A percentile compares a stretch with the other conserved stretches of the same genome.
phyloP scores from a whole-genome alignment of 2,113 vertebrate genomes.

The Pseudorhombus dupliciocellatus region DNA sequence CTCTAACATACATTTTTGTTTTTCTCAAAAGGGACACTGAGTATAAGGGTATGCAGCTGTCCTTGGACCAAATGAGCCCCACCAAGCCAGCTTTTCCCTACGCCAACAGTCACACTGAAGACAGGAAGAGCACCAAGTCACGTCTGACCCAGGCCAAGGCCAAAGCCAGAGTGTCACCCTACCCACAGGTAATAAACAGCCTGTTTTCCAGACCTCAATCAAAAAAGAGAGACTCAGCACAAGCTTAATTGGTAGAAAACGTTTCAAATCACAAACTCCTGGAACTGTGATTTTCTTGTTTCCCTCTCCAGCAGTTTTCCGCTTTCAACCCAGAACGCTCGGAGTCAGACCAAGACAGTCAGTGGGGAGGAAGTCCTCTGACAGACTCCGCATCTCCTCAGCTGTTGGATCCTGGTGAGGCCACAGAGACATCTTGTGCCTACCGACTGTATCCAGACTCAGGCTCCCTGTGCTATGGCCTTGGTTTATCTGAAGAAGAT shows the following conservation, averaged over 20 bases:
- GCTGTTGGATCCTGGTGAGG: constrained; percentile 88
- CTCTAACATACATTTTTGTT: constrained; percentile 34
- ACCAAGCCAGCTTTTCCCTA: constrained; percentile 93
- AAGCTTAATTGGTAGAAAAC: neutral
- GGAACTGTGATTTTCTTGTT: constrained; percentile 19
- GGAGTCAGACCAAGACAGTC: constrained; percentile 96
- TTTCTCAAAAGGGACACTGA: constrained; percentile 89
- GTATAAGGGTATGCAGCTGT: constrained; percentile 98
- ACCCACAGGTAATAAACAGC: constrained; percentile 89
- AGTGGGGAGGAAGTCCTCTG: constrained; percentile 96
- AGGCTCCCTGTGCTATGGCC: constrained; percentile 89
- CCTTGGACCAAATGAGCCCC: constrained; percentile 95
- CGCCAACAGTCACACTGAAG: constrained; percentile 86
- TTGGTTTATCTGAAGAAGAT: constrained; percentile 86
- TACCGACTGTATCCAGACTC: constrained; percentile 92
- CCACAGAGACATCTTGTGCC: constrained; percentile 90
- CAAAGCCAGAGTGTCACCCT: constrained; percentile 94
- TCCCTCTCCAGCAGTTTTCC: constrained; percentile 85
- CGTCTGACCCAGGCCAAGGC: constrained; percentile 88
- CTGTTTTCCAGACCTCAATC: constrained; percentile 12
- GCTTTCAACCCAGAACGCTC: constrained; percentile 95
- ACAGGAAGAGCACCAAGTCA: constrained; percentile 89
- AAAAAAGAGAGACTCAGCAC: neutral
- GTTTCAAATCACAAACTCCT: constrained; percentile 10
- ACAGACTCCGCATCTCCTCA: constrained; percentile 94